Base-by-base conservation (phyloP, 2,888 invertebrate species). In the Mesorhabditis belari region DNA sequence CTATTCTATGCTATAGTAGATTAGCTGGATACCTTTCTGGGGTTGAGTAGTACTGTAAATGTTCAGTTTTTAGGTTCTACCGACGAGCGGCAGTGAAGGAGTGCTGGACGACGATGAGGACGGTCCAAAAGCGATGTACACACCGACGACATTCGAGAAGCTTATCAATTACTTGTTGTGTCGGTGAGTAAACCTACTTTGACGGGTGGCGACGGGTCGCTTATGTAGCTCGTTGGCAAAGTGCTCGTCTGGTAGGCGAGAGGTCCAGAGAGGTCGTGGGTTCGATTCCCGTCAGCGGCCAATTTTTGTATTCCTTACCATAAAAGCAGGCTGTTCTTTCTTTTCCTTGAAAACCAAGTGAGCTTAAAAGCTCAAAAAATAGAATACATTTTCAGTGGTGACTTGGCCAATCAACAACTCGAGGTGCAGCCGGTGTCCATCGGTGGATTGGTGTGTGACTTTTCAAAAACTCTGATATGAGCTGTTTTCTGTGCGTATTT, bases 41-140 rank as follows among this genome's bases (percentile, higher is more conserved):
- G n/a, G n/a, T n/a, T n/a, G n/a, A n/a, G n/a, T n/a, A n/a, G n/a
- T n/a, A n/a, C n/a, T n/a, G n/a, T n/a, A n/a, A n/a, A n/a, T n/a
- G n/a, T n/a, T n/a, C n/a, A n/a, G n/a, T n/a, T n/a, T n/a, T n/a
- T n/a, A n/a, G n/a, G n/a, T n/a, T n/a, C n/a, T n/a, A n/a, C n/a
- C n/a, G n/a, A n/a, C n/a, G n/a, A n/a, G n/a, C n/a, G n/a, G n/a
- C n/a, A n/a, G n/a, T n/a, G n/a, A n/a, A n/a, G n/a, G n/a, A n/a
- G n/a, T n/a, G n/a, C n/a, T n/a, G n/a, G n/a, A 57, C 25, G 73
- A 73, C 53, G 73, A 73, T 49, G 74, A 74, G 23, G 69, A 72
- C 9, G 66, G 64, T 23, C 63, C 61, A 17, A 60, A 62, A 58
- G 50, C 52, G 44, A 12, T 57, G 4, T 73, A 70, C 57, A 67